phyloP scores from a whole-genome alignment of 2,113 vertebrate genomes.

The Acrocephalus arundinaceus region DNA sequence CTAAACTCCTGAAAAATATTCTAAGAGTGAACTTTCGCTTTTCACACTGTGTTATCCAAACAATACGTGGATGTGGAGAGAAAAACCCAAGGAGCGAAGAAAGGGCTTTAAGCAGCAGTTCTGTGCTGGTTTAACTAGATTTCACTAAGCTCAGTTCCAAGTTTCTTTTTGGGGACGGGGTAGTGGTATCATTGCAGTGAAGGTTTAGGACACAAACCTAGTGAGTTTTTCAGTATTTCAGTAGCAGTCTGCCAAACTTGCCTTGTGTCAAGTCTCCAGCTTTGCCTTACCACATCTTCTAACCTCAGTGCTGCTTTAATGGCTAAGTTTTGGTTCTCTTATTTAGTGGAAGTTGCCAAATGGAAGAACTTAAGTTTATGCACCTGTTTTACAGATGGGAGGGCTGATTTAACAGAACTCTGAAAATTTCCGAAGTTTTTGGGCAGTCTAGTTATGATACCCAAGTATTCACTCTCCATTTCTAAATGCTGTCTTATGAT shows the following conservation, averaged over 20 bases:
- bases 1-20: not conserved
- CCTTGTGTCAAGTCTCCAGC: not conserved
- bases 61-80: not conserved
- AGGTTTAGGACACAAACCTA: not conserved
- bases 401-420: not conserved
- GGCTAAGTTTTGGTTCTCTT: not conserved
- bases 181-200: not conserved
- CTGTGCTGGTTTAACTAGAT: not conserved
- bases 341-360: not conserved
- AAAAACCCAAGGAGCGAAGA: not conserved
- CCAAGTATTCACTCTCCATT: not conserved
- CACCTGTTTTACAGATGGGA: not conserved
- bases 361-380: not conserved
- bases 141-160: not conserved
- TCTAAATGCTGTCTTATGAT: rapidly evolving
- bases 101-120: not conserved
- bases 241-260: not conserved
- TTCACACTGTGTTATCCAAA: not conserved
- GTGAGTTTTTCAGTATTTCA: not conserved
- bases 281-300: not conserved
- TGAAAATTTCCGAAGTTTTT: not conserved
- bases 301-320: not conserved
- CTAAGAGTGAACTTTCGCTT: not conserved
- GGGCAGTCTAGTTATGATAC: rapidly evolving
- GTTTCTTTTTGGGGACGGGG: not conserved